phyloP scores from a whole-genome alignment of 2,797 vertebrate species.

The Perodicticus potto region DNA sequence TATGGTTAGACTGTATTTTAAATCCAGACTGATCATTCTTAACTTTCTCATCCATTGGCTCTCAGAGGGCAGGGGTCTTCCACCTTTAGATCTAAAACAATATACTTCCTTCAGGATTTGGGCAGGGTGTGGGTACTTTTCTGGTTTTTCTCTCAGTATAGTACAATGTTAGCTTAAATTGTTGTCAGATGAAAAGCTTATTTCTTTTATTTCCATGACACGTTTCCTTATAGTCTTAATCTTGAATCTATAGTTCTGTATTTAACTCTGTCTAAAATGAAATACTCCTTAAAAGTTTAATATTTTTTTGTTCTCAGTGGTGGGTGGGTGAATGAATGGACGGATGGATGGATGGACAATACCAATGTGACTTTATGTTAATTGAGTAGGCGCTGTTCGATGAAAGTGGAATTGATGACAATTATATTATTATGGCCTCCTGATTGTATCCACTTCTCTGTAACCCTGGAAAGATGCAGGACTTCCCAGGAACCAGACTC shows the following conservation, averaged over 20 bases:
- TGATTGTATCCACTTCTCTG: neutral
- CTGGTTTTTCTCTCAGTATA: neutral
- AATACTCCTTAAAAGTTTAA: neutral
- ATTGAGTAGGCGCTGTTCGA: accelerated
- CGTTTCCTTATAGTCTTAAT: neutral
- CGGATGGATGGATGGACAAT: neutral
- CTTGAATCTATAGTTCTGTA: neutral
- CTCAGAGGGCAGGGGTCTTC: accelerated
- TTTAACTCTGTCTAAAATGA: neutral
- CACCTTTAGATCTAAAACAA: neutral
- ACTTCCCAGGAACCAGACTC: neutral
- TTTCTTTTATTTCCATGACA: neutral
- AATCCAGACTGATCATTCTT: neutral
- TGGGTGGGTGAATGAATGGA: neutral
- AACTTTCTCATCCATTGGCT: neutral
- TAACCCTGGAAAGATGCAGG: neutral
- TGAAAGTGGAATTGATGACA: neutral
- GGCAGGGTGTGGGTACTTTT: accelerated
- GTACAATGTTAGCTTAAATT: accelerated
- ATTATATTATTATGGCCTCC: neutral
- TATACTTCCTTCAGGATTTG: neutral
- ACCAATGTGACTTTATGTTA: neutral
- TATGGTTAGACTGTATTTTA: neutral
- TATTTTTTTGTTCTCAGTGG: neutral
- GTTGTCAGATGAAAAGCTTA: neutral